Evolutionary conservation across 1,140 invertebrate species (phyloP).

Genomic region (Popillia japonica): DNA sequence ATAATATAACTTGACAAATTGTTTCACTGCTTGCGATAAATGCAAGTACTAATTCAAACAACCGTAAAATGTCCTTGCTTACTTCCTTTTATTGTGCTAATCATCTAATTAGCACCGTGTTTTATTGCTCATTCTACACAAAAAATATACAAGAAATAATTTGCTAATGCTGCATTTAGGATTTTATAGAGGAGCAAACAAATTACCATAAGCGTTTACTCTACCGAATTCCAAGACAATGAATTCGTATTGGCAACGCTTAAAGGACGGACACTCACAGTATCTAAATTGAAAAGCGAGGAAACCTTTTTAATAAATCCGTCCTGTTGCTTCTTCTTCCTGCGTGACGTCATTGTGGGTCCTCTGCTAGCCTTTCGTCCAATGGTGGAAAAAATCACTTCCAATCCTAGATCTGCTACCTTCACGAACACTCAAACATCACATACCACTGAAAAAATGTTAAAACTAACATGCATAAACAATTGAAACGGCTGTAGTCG

Average conservation of each 20-base stretch:
- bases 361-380: background rate
- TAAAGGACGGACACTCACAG: conserved; percentile 63
- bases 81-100: too few species aligned
- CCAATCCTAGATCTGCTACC: background rate
- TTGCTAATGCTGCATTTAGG: too few species aligned
- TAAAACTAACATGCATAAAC: background rate
- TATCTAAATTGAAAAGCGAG: conserved; percentile 84
- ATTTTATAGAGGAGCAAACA: too few species aligned
- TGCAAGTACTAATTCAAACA: too few species aligned
- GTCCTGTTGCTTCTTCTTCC: conserved; percentile 78
- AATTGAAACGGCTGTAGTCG: background rate
- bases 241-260: background rate
- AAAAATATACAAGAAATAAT: too few species aligned
- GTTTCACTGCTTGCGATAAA: too few species aligned
- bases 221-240: background rate
- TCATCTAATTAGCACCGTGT: too few species aligned
- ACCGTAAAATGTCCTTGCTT: too few species aligned
- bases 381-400: background rate
- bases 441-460: background rate
- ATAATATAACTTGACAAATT: too few species aligned
- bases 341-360: conserved; percentile 74
- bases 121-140: too few species aligned
- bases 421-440: conserved; percentile 2
- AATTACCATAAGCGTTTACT: too few species aligned
- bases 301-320: conserved; percentile 87